A percentile compares a stretch with the other conserved stretches of the same genome.
phyloP scores from a whole-genome alignment of 1,140 invertebrate genomes.

The Caenorhabditis remanei region DNA sequence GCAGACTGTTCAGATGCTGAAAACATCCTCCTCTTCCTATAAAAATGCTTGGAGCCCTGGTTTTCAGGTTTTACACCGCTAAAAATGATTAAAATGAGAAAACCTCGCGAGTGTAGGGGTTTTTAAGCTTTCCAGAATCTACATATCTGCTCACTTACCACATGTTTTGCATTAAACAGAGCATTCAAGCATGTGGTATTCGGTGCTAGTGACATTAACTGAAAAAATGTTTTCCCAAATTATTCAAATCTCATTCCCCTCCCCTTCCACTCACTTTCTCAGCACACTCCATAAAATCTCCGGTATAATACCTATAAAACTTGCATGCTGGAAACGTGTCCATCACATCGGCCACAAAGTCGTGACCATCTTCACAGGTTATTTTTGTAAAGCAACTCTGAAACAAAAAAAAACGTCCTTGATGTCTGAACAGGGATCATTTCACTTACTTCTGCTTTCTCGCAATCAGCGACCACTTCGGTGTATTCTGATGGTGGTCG shows the following conservation, averaged over 20 bases:
- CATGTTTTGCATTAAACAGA: slow-evolving; percentile 1
- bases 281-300: neutral
- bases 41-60: no score
- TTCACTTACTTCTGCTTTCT: slow-evolving; percentile 31
- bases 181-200: slow-evolving; percentile 9
- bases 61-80: no score
- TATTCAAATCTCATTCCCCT: neutral
- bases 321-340: slow-evolving; percentile 17
- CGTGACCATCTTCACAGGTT: slow-evolving; percentile 31
- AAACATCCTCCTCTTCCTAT: no score
- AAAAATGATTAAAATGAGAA: no score
- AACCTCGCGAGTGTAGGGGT: no score
- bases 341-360: slow-evolving; percentile 25
- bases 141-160: neutral
- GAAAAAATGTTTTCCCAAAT: neutral
- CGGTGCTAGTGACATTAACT: neutral
- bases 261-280: neutral
- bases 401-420: slow-evolving; percentile 7
- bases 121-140: neutral
- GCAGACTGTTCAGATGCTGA: no score
- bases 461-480: slow-evolving; percentile 5
- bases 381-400: slow-evolving; percentile 35
- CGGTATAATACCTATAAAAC: neutral
- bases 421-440: slow-evolving; percentile 10
- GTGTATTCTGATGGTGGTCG: slow-evolving; percentile 25